Conservation (phyloP, 2,113 vertebrate genomes). For the Micromys minutus region DNA sequence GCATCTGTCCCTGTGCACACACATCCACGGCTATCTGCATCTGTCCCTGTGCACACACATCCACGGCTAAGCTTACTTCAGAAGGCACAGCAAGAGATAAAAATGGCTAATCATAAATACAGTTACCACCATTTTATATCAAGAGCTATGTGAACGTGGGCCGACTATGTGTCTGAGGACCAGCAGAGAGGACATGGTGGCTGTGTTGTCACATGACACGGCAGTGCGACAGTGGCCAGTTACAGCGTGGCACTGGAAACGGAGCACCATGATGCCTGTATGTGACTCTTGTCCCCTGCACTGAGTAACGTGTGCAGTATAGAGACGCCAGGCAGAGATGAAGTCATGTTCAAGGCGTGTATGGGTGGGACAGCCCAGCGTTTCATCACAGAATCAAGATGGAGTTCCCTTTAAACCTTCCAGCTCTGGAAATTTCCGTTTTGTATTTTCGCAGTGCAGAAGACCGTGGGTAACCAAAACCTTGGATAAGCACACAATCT, state of each 20-base stretch:
- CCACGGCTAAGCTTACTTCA: neutral
- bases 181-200: neutral
- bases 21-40: neutral
- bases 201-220: neutral
- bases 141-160: neutral
- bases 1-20: no score
- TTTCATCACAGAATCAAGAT: neutral
- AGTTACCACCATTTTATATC: neutral
- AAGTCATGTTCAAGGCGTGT: no score
- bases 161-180: neutral
- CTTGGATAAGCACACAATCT: no score
- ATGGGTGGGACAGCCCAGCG: no score
- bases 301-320: neutral
- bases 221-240: neutral
- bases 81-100: neutral
- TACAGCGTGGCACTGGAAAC: neutral
- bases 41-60: no score
- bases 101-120: neutral
- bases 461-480: neutral
- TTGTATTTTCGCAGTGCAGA: neutral
- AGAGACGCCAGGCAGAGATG: neutral
- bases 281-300: neutral
- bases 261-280: neutral
- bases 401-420: neutral
- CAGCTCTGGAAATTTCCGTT: neutral